A percentile compares a stretch with the other conserved stretches of the same genome.
Evolutionary conservation across 1,140 invertebrate genomes (phyloP).

Genomic region (Tribolium madens): DNA sequence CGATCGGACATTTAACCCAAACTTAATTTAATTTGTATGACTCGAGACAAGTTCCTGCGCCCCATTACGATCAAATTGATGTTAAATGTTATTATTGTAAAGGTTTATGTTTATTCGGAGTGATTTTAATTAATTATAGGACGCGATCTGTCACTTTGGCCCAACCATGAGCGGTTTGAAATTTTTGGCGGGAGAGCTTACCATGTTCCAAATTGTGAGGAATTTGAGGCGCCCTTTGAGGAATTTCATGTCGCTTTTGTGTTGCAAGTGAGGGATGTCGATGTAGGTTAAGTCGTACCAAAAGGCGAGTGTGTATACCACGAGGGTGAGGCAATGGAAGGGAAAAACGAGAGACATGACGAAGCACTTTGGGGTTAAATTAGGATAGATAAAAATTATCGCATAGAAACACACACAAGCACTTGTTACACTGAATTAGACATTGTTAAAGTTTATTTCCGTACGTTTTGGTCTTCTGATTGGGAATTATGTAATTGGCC

Average conservation of each 20-base stretch:
- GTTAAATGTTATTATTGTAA: too few species aligned
- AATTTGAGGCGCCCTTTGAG: slow-evolving; percentile 40
- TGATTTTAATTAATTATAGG: too few species aligned
- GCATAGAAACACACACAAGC: neutral
- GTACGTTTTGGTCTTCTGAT: neutral
- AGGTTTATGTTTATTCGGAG: too few species aligned
- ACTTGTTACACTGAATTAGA: neutral
- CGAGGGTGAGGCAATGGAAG: slow-evolving; percentile 11
- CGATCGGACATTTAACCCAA: neutral
- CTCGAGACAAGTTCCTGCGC: too few species aligned
- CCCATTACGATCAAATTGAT: too few species aligned
- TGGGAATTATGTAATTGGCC: neutral
- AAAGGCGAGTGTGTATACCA: neutral
- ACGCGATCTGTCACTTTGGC: neutral
- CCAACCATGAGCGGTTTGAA: neutral
- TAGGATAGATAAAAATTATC: neutral
- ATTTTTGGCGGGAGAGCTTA: slow-evolving; percentile 6
- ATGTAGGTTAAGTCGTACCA: slow-evolving; percentile 28
- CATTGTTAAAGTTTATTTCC: neutral
- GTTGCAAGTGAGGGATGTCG: neutral
- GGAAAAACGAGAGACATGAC: neutral
- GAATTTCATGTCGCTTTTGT: neutral
- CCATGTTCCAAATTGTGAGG: slow-evolving; percentile 48
- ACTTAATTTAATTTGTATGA: too few species aligned
- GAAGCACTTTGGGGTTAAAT: neutral